These are phyloP conservation scores for Chionodraco myersi DNA, from an alignment of 2,113 vertebrate species.

Conservation along the genomic window DNA sequence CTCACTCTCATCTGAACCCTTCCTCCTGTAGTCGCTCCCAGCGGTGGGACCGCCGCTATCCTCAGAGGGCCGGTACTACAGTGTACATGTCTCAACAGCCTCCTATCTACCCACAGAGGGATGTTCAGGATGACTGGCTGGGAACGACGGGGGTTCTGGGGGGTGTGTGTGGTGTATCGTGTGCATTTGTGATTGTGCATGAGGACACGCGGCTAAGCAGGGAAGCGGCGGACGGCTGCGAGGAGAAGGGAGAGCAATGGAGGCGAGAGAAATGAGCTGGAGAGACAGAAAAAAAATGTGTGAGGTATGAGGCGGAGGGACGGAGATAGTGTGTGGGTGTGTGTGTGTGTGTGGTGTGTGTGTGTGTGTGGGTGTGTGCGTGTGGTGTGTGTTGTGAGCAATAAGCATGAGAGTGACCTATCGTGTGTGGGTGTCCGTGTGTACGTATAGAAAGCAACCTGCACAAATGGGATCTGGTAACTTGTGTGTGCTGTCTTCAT, in stretches of 20 bases:
- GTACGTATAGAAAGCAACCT: constrained; percentile 24
- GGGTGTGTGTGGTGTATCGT: constrained; percentile 21
- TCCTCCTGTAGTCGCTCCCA: constrained; percentile 26
- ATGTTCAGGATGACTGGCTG: constrained; percentile 68
- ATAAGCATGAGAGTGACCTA: constrained; percentile 44
- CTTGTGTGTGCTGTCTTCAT: constrained; percentile 21
- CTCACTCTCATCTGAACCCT: constrained; percentile 22
- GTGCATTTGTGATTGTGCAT: constrained; percentile 68
- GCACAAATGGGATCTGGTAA: constrained; percentile 24
- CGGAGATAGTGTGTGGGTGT: constrained; percentile 4
- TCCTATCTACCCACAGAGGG: constrained; percentile 55
- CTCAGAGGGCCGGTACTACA: constrained; percentile 41
- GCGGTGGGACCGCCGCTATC: constrained; percentile 43
- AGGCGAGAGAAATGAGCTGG: constrained; percentile 64
- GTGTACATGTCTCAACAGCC: constrained; percentile 51
- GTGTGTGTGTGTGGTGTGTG: neutral
- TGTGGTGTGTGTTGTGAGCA: constrained; percentile 14
- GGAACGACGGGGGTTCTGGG: constrained; percentile 37
- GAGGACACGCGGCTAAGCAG: constrained; percentile 46
- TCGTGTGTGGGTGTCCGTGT: neutral
- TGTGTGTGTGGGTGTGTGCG: constrained; percentile 3
- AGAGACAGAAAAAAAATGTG: constrained; percentile 56
- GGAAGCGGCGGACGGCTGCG: constrained; percentile 19
- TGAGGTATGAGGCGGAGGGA: constrained; percentile 22
- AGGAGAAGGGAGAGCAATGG: constrained; percentile 37